These are phyloP conservation scores for Patella caerulea DNA, from an alignment of 2,888 invertebrate species.

Conservation along the genomic window DNA sequence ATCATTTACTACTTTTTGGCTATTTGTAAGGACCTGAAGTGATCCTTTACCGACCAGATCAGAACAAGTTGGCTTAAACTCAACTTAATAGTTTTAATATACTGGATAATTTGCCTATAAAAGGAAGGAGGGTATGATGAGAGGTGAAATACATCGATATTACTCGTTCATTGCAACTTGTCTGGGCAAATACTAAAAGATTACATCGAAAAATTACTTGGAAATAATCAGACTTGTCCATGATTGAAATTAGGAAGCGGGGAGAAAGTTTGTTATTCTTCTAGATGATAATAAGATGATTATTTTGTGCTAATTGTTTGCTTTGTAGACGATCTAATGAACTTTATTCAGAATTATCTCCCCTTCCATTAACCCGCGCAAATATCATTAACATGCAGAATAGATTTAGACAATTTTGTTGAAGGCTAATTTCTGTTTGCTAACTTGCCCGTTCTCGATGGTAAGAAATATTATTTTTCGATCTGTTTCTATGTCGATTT, in stretches of 20 bases:
- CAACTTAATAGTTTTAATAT: no score
- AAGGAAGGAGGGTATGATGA: no score
- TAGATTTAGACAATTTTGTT: no score
- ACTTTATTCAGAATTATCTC: neutral
- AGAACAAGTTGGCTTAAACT: no score
- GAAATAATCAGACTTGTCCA: no score
- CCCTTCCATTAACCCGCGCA: neutral
- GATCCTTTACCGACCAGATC: no score
- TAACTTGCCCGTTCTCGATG: neutral
- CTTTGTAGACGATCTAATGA: neutral
- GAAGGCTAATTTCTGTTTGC: slow-evolving; percentile 1
- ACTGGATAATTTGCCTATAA: no score
- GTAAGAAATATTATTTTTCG: neutral
- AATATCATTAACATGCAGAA: neutral
- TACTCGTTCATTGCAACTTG: neutral
- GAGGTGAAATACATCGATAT: no score
- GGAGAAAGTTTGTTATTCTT: neutral
- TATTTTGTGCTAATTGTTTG: neutral
- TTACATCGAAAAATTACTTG: no score
- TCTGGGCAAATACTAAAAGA: slow-evolving; percentile 5
- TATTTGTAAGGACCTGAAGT: no score
- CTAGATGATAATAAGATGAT: neutral
- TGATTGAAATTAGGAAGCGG: neutral
- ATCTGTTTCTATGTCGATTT: neutral
- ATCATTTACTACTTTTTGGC: no score